Percentiles rank a stretch among this genome's conserved stretches.
phyloP scores from a whole-genome alignment of 2,888 invertebrate species.

The Cerceris ruficornis region DNA sequence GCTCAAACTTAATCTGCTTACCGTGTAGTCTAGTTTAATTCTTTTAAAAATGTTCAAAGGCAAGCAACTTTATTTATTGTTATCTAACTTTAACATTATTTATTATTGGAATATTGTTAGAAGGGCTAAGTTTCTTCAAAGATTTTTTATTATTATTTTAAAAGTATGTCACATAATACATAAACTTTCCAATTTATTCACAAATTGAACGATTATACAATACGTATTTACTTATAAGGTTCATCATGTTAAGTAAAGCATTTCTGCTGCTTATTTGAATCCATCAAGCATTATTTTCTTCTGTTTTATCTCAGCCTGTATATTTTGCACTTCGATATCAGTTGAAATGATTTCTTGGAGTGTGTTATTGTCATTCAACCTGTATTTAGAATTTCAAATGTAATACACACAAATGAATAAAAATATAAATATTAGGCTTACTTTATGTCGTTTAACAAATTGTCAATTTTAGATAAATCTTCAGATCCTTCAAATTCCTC shows the following conservation, averaged over 20 bases:
- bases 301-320: slow-evolving; percentile 24
- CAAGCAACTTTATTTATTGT: too few species aligned
- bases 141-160: too few species aligned
- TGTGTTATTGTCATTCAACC: slow-evolving; percentile 4
- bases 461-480: slow-evolving; percentile 15
- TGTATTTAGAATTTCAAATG: not conserved
- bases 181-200: too few species aligned
- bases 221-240: too few species aligned
- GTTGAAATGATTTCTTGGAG: not conserved
- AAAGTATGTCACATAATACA: too few species aligned
- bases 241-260: not conserved
- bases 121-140: too few species aligned
- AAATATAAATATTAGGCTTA: slow-evolving; percentile 8
- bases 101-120: too few species aligned
- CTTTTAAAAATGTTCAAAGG: too few species aligned
- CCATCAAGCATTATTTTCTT: slow-evolving; percentile 7
- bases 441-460: slow-evolving; percentile 19
- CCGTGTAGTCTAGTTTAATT: too few species aligned
- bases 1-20: too few species aligned
- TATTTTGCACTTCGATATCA: not conserved
- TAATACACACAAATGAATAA: not conserved
- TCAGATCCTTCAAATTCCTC: not conserved
- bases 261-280: not conserved
- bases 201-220: too few species aligned
- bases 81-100: too few species aligned